Evolutionary conservation across 92 coral and sea anemone species (phyloP), one percentile per base, ranked within the genome.

Genomic region (Epizoanthus fatuus): DNA sequence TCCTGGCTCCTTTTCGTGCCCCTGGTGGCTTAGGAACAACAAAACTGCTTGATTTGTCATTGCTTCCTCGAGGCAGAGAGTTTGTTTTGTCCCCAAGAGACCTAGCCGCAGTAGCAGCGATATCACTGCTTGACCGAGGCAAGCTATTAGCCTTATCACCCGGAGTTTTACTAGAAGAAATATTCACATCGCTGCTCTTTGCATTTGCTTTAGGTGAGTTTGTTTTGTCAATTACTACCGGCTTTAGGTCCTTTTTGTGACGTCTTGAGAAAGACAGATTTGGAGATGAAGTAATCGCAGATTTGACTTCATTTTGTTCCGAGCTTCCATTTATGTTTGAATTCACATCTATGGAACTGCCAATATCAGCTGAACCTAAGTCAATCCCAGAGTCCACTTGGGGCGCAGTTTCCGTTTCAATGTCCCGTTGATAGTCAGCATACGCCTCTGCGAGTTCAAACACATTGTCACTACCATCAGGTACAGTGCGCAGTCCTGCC

Each of bases 11-110:
- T 76, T 95, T 93, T 2, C 98, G 93, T n/a, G 90, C 89, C 15
- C 87, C 95, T 14, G 95, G 97, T n/a, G 98, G 98, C 74, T 90
- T 92, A 9, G 99, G 98, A 2, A 95, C 92, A 17, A 95, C 86
- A 64, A 93, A 87, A 20, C 74, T 87, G 56, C 90, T 92, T 39
- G 86, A 15, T 17, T 67, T 65, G 39, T 51, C 80, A 64, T 56
- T 69, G 12, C 78, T 55, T 29, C 88, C 29, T 8, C 81, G 59
- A 22, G 87, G 54, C 45, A 47, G 45, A n/a, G 75, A 60, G 15
- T 68, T 80, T 51, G 91, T 20, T 52, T 81, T 90, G 1, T 90
- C 93, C 39, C 79, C 69, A 53, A 71, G 39, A 29, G 80, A 69
- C 63, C 81, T 86, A 3, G 79, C 40, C 12, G 55, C 13, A 20